These are phyloP conservation scores for Bombus confusus DNA, from an alignment of 1,140 invertebrate species.

Conservation along the genomic window DNA sequence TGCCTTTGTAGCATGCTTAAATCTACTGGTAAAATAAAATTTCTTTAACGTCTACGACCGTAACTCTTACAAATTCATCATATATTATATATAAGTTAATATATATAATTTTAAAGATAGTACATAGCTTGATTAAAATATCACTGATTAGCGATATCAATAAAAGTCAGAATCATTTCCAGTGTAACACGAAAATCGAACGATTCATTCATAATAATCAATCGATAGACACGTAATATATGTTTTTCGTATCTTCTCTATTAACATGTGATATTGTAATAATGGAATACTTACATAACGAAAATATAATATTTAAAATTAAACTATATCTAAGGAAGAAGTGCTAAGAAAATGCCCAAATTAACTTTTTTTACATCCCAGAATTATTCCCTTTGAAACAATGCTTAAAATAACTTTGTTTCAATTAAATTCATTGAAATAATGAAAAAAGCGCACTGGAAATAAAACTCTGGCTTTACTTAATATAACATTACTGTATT, in stretches of 20 bases:
- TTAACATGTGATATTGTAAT: conserved; percentile 10
- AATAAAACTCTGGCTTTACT: conserved; percentile 60
- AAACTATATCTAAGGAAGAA: conserved; percentile 29
- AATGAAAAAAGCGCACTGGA: conserved; percentile 44
- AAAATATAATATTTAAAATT: conserved; percentile 30
- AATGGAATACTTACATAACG: conserved; percentile 27
- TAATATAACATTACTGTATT: conserved; percentile 39
- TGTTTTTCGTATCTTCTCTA: not conserved
- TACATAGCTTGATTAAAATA: conserved; percentile 39
- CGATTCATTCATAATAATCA: conserved; percentile 22
- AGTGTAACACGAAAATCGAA: conserved; percentile 10
- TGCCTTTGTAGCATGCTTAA: conserved; percentile 36
- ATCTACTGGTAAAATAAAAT: conserved; percentile 53
- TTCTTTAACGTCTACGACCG: conserved; percentile 31
- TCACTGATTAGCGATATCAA: conserved; percentile 19
- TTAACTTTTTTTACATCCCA: conserved; percentile 11
- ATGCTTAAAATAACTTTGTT: not conserved
- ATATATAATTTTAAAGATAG: conserved; percentile 21
- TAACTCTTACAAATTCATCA: conserved; percentile 45
- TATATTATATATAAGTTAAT: conserved; percentile 36
- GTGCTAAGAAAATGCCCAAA: conserved; percentile 31
- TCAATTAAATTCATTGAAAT: conserved; percentile 3
- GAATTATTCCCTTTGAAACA: not conserved
- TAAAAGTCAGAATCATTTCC: conserved; percentile 62
- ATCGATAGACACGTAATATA: conserved; percentile 11